Evolutionary conservation across 2,888 invertebrate genomes (phyloP).

Genomic region (Scaptomyza parva): DNA sequence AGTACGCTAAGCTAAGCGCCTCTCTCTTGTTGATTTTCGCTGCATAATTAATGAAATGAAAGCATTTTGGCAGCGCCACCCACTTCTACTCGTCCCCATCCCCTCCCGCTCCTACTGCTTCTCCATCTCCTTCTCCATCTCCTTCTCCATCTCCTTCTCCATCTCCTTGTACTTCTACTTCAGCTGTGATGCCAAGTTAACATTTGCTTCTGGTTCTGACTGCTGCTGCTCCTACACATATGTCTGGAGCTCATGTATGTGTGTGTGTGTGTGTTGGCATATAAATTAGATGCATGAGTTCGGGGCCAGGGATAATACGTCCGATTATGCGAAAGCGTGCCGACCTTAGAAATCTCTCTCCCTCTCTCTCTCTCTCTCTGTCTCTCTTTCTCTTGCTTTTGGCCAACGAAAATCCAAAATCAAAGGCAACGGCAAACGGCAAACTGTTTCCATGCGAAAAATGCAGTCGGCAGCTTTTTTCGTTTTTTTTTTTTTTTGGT

Average conservation of each 20-base stretch:
- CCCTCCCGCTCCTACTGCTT: too few species aligned
- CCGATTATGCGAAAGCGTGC: constrained; percentile 65
- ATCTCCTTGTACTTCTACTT: neutral
- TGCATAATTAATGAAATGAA: constrained; percentile 74
- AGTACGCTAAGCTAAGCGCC: neutral
- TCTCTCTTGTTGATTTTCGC: constrained; percentile 59
- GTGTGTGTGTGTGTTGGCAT: constrained; percentile 7
- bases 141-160: too few species aligned
- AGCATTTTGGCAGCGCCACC: constrained; percentile 31
- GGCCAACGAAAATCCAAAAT: constrained; percentile 38
- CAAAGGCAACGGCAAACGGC: constrained; percentile 27
- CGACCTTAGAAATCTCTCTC: constrained; percentile 35
- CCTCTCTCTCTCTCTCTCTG: too few species aligned
- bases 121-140: too few species aligned
- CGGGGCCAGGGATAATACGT: constrained; percentile 47
- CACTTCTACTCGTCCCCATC: too few species aligned
- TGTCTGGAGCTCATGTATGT: neutral
- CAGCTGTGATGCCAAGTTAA: neutral
- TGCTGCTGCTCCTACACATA: constrained; percentile 6
- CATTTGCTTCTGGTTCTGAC: constrained; percentile 10
- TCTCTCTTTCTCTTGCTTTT: too few species aligned
- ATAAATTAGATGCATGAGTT: constrained; percentile 49
- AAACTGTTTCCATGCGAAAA: constrained; percentile 35
- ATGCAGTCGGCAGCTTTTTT: constrained; percentile 41
- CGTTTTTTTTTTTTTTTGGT: constrained; percentile 12